Evolutionary conservation across 2,797 vertebrate genomes (phyloP).

Genomic region (Cossypha caffra): DNA sequence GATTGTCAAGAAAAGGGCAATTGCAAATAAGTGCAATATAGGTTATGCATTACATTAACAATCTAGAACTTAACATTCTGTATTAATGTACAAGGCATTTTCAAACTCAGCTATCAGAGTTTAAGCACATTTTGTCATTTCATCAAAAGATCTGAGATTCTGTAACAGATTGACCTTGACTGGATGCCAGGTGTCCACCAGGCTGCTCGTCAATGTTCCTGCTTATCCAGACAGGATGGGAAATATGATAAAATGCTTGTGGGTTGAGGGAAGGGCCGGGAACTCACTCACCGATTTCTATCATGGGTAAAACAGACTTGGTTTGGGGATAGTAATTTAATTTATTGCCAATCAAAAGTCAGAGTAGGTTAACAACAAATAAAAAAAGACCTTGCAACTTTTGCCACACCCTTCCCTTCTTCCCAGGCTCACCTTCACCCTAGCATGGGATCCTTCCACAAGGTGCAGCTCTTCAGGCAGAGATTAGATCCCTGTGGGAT

Average conservation of each 20-base stretch:
- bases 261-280: neutral
- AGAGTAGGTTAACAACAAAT: neutral
- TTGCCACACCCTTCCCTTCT: fast-evolving
- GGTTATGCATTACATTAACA: neutral
- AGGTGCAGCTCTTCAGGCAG: neutral
- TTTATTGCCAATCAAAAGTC: neutral
- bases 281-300: neutral
- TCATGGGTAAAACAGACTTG: neutral
- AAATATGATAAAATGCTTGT: neutral
- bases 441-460: fast-evolving
- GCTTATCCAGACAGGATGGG: neutral
- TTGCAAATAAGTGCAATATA: neutral
- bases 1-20: neutral
- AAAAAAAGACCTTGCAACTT: neutral
- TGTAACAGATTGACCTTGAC: neutral
- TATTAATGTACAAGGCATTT: neutral
- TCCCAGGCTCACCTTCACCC: fast-evolving
- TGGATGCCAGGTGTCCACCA: neutral
- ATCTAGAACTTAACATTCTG: neutral
- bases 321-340: neutral
- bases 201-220: neutral
- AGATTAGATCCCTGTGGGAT: no score
- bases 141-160: neutral
- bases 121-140: neutral
- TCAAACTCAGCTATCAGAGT: neutral